Evolutionary conservation across 1,140 invertebrate species (phyloP).

Genomic region (Brachionus rubens): DNA sequence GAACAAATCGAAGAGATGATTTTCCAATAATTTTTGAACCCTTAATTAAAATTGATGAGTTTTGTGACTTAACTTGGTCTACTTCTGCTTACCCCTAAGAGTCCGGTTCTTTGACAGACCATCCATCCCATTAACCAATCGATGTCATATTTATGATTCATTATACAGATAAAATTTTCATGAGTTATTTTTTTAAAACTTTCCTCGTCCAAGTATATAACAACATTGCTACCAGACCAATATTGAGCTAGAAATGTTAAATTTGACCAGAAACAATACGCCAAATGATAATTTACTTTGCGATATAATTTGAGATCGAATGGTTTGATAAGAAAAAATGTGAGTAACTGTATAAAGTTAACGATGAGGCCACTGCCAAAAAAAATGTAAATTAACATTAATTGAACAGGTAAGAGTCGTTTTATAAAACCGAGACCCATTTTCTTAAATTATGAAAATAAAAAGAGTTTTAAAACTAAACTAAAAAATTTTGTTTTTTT

Average conservation of each 20-base stretch:
- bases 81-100: conserved; percentile 17
- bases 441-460: background rate
- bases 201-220: conserved; percentile 75
- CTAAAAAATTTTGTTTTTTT: no score
- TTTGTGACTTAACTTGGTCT: conserved; percentile 17
- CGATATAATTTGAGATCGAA: conserved; percentile 66
- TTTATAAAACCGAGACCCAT: conserved; percentile 48
- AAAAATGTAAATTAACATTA: conserved; percentile 82
- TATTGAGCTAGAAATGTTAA: conserved; percentile 68
- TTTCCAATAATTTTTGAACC: conserved; percentile 93
- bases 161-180: conserved; percentile 81
- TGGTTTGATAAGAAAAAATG: conserved; percentile 54
- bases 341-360: conserved; percentile 65
- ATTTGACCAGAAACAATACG: conserved; percentile 75
- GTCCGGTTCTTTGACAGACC: conserved; percentile 56
- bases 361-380: conserved; percentile 81
- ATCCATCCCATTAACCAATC: conserved; percentile 90
- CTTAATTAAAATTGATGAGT: conserved; percentile 58
- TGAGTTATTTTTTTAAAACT: conserved; percentile 75
- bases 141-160: conserved; percentile 92
- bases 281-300: conserved; percentile 84
- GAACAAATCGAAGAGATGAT: conserved; percentile 81
- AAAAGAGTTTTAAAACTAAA: no score
- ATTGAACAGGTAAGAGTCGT: conserved; percentile 62
- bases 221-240: conserved; percentile 76